These are phyloP conservation scores for Agrenia bidenticulata DNA, from an alignment of 2,888 invertebrate genomes.

Conservation along the genomic window DNA sequence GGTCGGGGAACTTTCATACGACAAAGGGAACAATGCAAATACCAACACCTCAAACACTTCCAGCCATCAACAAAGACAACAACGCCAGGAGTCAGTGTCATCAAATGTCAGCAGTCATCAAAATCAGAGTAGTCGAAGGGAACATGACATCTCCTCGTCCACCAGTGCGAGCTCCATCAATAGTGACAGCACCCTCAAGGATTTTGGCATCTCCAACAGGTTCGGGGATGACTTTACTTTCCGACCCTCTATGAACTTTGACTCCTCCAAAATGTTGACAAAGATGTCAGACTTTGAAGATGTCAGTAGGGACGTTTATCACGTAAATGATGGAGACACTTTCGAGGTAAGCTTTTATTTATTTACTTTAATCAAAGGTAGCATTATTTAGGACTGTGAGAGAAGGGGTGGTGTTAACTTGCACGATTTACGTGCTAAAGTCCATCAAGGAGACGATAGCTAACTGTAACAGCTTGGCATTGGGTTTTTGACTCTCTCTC, in stretches of 20 bases:
- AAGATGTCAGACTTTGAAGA: conserved; percentile 8
- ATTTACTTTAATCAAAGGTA: too few relatives aligned
- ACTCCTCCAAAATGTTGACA: neutral
- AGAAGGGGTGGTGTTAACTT: too few relatives aligned
- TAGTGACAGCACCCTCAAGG: neutral
- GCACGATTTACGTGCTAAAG: too few relatives aligned
- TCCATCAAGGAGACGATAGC: too few relatives aligned
- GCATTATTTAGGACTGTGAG: too few relatives aligned
- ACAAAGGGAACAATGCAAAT: neutral
- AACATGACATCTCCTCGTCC: neutral
- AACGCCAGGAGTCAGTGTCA: neutral
- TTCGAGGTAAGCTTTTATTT: conserved; percentile 8
- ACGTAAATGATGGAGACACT: conserved; percentile 14
- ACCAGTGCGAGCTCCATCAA: neutral
- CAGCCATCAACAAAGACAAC: neutral
- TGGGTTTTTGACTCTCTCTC: too few relatives aligned
- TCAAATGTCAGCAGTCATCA: conserved; percentile 1
- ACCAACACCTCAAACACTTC: neutral
- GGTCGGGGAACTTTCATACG: neutral
- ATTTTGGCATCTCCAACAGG: neutral
- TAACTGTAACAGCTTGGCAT: too few relatives aligned
- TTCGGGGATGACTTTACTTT: conserved; percentile 5
- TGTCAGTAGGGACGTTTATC: conserved; percentile 5
- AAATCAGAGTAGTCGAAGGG: neutral
- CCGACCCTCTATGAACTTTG: neutral